A percentile compares a stretch with the other conserved stretches of the same genome.
These are phyloP conservation scores for Coptodon rendalli DNA, from an alignment of 2,113 vertebrate genomes.

Conservation along the genomic window DNA sequence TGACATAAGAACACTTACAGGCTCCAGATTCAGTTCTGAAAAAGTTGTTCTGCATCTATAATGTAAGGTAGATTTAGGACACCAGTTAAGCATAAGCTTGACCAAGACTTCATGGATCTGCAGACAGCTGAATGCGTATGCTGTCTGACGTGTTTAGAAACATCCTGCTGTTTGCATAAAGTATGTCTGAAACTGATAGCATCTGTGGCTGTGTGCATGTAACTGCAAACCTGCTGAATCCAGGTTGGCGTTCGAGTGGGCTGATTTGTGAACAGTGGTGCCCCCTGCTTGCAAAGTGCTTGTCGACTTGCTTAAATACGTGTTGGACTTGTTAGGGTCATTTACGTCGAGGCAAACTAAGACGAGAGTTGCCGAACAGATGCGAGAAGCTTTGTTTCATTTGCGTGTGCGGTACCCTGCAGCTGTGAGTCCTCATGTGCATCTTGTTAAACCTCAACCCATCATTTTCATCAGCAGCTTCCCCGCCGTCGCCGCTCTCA, in stretches of 20 bases:
- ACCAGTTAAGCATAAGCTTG: not conserved
- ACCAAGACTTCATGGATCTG: not conserved
- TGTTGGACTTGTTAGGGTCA: not conserved
- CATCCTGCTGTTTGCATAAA: not conserved
- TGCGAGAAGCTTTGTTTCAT: not conserved
- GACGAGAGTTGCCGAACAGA: not conserved
- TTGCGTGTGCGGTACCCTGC: not conserved
- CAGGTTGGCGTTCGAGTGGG: not conserved
- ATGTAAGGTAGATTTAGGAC: not conserved
- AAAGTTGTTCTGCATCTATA: not conserved
- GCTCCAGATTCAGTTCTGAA: not conserved
- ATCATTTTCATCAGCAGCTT: not conserved
- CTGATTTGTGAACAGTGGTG: constrained; percentile 1
- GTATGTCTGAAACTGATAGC: not conserved
- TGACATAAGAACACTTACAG: not conserved
- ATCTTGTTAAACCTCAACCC: not conserved
- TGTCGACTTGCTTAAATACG: not conserved
- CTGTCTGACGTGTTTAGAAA: not conserved
- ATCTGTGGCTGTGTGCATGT: not conserved
- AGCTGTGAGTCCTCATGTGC: not conserved
- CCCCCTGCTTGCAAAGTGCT: constrained; percentile 10
- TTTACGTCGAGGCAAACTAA: not conserved
- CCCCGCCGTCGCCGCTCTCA: not conserved
- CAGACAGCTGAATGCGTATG: not conserved
- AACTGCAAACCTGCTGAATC: not conserved